Evolutionary conservation across 2,797 vertebrate genomes (phyloP).

Genomic region (Pyrrhura leucotis): DNA sequence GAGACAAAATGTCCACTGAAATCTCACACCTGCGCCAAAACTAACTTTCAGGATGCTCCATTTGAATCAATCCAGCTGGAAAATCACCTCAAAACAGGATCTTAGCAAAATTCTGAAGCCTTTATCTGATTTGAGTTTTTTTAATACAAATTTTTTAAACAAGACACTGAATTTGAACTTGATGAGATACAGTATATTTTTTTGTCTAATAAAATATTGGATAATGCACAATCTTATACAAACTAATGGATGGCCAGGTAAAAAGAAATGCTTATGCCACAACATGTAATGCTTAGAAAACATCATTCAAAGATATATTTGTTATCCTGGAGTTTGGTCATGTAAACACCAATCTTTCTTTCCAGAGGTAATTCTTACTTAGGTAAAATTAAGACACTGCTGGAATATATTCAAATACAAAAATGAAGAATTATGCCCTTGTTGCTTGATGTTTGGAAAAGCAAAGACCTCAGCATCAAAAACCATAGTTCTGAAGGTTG

Average conservation of each 20-base stretch:
- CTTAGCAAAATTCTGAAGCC: background rate
- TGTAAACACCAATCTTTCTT: background rate
- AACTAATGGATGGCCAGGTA: background rate
- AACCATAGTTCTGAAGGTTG: background rate
- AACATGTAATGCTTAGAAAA: background rate
- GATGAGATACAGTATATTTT: background rate
- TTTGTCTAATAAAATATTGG: background rate
- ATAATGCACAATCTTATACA: background rate
- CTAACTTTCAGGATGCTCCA: background rate
- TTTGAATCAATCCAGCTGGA: background rate
- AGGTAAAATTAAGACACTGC: background rate
- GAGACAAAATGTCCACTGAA: background rate
- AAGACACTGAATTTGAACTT: background rate
- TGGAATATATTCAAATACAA: background rate
- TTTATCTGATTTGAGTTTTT: background rate
- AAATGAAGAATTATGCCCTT: background rate
- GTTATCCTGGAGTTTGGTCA: background rate
- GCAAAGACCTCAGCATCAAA: background rate
- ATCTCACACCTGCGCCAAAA: constrained; percentile 10
- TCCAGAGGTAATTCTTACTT: background rate
- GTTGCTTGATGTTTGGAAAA: background rate
- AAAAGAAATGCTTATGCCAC: background rate
- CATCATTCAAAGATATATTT: background rate
- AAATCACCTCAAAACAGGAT: background rate
- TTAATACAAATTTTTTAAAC: background rate